Evolutionary conservation across 2,888 invertebrate genomes (phyloP).

Genomic region (Cosmia pyralina): DNA sequence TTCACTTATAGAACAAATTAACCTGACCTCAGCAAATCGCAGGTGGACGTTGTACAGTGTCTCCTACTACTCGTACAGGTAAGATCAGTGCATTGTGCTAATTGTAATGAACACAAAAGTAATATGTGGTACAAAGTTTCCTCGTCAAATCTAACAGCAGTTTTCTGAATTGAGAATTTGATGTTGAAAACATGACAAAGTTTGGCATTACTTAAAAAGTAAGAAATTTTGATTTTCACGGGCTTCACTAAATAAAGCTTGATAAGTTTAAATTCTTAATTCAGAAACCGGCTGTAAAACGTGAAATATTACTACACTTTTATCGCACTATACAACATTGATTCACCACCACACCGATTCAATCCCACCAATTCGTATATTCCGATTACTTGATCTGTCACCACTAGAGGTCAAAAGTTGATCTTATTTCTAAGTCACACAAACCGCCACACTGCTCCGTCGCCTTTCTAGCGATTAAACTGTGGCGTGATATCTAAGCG

Average conservation of each 20-base stretch:
- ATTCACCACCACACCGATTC: not conserved
- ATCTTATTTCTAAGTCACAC: slow-evolving; percentile 32
- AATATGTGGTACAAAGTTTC: not conserved
- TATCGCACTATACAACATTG: not conserved
- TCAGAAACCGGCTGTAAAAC: not conserved
- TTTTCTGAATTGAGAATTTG: not conserved
- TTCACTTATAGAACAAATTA: not conserved
- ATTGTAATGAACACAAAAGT: not conserved
- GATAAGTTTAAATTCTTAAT: not conserved
- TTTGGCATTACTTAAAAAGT: not conserved
- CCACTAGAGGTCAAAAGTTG: not conserved
- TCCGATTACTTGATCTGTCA: no score
- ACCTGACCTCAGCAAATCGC: not conserved
- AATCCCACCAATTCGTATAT: no score
- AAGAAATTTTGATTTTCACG: no score
- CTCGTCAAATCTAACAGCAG: not conserved
- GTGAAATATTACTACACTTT: not conserved
- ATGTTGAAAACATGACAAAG: not conserved
- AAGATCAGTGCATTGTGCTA: not conserved
- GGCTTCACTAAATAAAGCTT: no score
- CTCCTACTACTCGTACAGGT: not conserved
- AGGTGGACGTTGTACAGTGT: no score
- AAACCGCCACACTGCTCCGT: not conserved
- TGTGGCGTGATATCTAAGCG: slow-evolving; percentile 43
- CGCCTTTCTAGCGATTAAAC: slow-evolving; percentile 43